Percentiles rank a stretch among this genome's conserved stretches.
phyloP scores from a whole-genome alignment of 1,140 invertebrate genomes.

The Cydia amplana region DNA sequence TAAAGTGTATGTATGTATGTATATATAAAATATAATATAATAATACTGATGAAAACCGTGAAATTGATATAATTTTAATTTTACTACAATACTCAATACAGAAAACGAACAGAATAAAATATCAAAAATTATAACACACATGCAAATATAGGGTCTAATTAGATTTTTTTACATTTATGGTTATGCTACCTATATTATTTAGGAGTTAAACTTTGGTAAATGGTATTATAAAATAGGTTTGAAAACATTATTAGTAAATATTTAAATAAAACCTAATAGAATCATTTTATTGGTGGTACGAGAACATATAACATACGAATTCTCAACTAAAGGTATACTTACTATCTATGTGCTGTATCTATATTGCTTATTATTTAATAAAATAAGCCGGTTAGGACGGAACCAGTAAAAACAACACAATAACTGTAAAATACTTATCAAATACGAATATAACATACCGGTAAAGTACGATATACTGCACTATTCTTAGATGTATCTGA shows the following conservation, averaged over 20 bases:
- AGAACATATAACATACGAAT: neutral
- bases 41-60: conserved; percentile 8
- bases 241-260: neutral
- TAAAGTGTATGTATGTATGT: no score
- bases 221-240: neutral
- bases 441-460: neutral
- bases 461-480: neutral
- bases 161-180: neutral
- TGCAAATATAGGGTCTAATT: neutral
- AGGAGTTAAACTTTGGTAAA: conserved; percentile 44
- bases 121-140: neutral
- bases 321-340: neutral
- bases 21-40: neutral
- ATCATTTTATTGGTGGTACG: conserved; percentile 7
- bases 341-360: neutral
- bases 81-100: neutral
- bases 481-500: neutral
- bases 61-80: neutral
- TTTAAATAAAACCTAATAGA: neutral
- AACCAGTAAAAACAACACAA: neutral
- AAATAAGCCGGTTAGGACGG: neutral
- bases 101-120: neutral
- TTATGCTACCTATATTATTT: conserved; percentile 24
- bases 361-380: conserved; percentile 21
- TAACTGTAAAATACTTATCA: neutral